Percentiles rank a stretch among this genome's conserved stretches.
These are phyloP conservation scores for Anastrepha obliqua DNA, from an alignment of 1,140 invertebrate species.

Conservation along the genomic window DNA sequence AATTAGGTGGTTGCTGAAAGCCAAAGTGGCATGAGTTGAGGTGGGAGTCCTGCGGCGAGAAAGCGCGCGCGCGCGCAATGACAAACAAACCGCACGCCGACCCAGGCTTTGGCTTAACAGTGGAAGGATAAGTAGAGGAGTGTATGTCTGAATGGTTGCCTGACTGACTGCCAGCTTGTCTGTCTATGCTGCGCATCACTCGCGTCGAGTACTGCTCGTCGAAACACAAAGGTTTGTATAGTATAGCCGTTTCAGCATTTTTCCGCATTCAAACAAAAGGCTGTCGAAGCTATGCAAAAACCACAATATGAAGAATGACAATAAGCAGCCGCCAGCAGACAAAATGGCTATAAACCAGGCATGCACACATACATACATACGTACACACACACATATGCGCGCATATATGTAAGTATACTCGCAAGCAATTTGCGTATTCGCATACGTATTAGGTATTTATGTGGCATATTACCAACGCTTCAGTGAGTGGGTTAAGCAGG, in stretches of 20 bases:
- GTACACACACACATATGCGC: not conserved
- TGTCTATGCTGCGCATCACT: not conserved
- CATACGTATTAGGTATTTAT: constrained; percentile 21
- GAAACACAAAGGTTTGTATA: not conserved
- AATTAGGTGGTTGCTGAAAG: constrained; percentile 17
- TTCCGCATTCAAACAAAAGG: constrained; percentile 20
- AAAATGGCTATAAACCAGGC: not conserved
- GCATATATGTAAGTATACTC: not conserved
- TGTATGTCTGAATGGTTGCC: not conserved
- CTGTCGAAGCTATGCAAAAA: not conserved
- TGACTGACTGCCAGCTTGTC: not conserved
- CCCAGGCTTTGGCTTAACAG: not conserved
- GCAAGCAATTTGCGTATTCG: constrained; percentile 20
- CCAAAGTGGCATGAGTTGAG: not conserved
- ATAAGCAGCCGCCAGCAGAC: constrained; percentile 38
- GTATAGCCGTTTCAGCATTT: not conserved
- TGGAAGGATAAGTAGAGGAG: not conserved
- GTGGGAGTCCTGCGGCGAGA: constrained; percentile 39
- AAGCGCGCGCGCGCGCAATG: not conserved
- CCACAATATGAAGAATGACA: not conserved
- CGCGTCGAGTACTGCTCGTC: not conserved
- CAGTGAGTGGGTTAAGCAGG: not conserved
- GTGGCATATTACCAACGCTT: constrained; percentile 29
- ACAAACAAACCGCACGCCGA: constrained; percentile 41
- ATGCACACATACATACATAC: not conserved